Base-by-base conservation (phyloP, 92 coral and sea anemone genomes). In the Micromussa lordhowensis region DNA sequence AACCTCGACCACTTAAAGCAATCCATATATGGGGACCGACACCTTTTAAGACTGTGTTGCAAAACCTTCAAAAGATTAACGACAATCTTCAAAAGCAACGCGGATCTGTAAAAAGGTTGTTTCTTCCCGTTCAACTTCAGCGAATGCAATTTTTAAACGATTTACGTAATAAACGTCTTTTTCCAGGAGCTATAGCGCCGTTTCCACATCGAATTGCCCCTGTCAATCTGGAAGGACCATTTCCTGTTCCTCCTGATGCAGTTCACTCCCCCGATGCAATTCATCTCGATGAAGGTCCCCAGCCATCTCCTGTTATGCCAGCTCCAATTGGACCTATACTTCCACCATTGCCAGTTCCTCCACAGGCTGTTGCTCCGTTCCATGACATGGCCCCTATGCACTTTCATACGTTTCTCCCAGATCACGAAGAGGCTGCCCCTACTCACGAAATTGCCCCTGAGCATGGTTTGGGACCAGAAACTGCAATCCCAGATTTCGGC, bases 21-120 rank as follows among this genome's bases (percentile, higher is more conserved):
- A 95, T 97, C 80, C 99, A 97, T 82, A 92, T 97, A 21, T 97
- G 98, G 95, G 99, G 99, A 22, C 84, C 96, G 3, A 96, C 98
- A 4, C 99, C 99, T 0, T 97, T 94, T 81, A 97, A 95, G 61
- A 94, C 96, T 7, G 96, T 97, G 68, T 15, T 97, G 68, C 81
- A 85, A 58, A 96, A 95, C 74, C 94, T 97, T 7, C 82, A 84
- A 32, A 91, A 87, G 82, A 86, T 95, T 82, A 94, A 93, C 88
- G 84, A 78, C 15, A 90, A 91, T 18, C 74, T 93, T 24, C 86
- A 82, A 30, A 88, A 88, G 26, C 87, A 92, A 79, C 82, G 89
- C 31, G 88, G 77, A 36, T 90, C 90, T 22, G 89, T 92, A 16
- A 95, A 95, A 51, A 76, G 98, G 68, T 84, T 93, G 15, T 85